phyloP scores from a whole-genome alignment of 2,797 vertebrate genomes.

The Poecile montanus region DNA sequence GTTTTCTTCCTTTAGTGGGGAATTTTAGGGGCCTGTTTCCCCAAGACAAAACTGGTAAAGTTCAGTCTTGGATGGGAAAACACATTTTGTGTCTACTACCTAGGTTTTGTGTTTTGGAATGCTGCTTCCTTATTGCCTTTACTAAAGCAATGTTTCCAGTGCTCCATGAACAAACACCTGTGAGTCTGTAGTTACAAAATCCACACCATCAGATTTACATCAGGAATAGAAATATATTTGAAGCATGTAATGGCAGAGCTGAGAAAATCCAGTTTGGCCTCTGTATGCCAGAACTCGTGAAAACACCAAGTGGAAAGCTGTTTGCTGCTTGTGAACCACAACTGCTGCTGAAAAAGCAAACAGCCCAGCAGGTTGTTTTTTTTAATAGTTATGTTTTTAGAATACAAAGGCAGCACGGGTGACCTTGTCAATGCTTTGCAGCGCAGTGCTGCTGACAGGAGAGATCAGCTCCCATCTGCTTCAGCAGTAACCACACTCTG shows the following conservation, averaged over 20 bases:
- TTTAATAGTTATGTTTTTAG: conserved; percentile 5
- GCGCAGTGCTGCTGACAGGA: not conserved
- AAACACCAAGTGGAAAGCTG: not conserved
- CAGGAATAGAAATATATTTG: not conserved
- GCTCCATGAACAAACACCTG: not conserved
- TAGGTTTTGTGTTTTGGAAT: not conserved
- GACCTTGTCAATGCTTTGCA: not conserved
- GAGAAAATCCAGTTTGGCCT: conserved; percentile 1
- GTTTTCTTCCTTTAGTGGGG: not conserved
- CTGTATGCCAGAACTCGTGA: not conserved
- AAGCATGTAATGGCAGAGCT: not conserved
- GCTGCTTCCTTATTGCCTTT: not conserved
- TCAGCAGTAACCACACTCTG: not conserved
- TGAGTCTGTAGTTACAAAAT: not conserved
- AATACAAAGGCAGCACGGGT: not conserved
- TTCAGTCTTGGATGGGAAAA: not conserved
- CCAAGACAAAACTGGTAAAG: not conserved
- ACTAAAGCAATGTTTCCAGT: not conserved
- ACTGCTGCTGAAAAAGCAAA: not conserved
- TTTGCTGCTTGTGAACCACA: not conserved
- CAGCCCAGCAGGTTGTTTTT: not conserved
- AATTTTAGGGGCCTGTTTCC: not conserved
- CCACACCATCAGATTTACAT: not conserved
- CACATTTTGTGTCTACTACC: not conserved
- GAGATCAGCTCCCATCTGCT: not conserved